A percentile compares a stretch with the other conserved stretches of the same genome.
phyloP scores from a whole-genome alignment of 2,888 invertebrate genomes.

The Yponomeuta evonymella region DNA sequence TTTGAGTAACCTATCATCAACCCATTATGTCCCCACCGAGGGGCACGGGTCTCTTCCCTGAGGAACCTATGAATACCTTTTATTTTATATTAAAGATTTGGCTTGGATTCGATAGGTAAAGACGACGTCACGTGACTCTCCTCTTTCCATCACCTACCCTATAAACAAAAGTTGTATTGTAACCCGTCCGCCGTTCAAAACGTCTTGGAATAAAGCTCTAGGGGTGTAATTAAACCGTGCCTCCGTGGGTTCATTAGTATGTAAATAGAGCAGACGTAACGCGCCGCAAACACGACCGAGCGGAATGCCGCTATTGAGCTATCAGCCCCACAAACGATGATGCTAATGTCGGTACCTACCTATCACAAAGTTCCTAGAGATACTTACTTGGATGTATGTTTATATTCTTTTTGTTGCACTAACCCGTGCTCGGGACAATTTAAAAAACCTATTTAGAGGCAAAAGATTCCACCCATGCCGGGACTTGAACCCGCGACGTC shows the following conservation, averaged over 20 bases:
- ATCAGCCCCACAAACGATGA: not conserved
- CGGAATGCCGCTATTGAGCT: slow-evolving; percentile 10
- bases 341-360: not conserved
- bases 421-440: too few species aligned
- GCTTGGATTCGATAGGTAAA: too few species aligned
- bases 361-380: not conserved
- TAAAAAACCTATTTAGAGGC: too few species aligned
- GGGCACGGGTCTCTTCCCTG: too few species aligned
- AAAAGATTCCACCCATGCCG: too few species aligned
- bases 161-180: not conserved
- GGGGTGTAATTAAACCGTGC: slow-evolving; percentile 8
- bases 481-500: too few species aligned
- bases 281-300: slow-evolving; percentile 1
- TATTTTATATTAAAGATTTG: too few species aligned
- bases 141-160: not conserved
- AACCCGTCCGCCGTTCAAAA: not conserved
- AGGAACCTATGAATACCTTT: too few species aligned
- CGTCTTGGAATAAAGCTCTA: not conserved
- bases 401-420: too few species aligned
- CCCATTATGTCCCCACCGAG: too few species aligned
- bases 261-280: slow-evolving; percentile 13
- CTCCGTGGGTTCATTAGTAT: slow-evolving; percentile 13
- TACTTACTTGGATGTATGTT: too few species aligned
- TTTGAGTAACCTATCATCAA: too few species aligned
- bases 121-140: not conserved